Evolutionary conservation across 1,140 invertebrate species (phyloP).

Genomic region (Pararge aegeria): DNA sequence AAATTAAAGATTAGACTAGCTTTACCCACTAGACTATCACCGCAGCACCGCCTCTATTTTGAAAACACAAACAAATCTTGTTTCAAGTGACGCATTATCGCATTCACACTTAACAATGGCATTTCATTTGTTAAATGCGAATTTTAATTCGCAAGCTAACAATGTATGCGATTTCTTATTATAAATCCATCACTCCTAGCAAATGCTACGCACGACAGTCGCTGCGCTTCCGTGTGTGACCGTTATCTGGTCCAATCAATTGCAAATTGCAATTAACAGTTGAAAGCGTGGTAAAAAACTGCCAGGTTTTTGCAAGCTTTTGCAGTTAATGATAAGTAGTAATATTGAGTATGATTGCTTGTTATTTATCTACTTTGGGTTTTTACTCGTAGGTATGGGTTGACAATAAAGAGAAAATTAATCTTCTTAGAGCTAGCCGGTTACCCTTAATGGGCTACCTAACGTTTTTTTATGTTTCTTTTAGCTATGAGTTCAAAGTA

Average conservation of each 20-base stretch:
- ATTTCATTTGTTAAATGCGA: too few species aligned
- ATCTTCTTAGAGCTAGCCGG: too few species aligned
- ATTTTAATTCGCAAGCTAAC: conserved; percentile 4
- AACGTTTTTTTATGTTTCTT: too few species aligned
- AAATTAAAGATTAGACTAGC: too few species aligned
- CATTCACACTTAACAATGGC: too few species aligned
- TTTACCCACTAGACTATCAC: too few species aligned
- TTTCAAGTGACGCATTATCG: too few species aligned
- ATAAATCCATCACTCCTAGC: too few species aligned
- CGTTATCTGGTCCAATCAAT: conserved; percentile 38
- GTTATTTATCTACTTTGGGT: conserved; percentile 1
- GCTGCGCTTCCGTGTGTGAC: conserved; percentile 45
- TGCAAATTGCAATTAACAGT: conserved; percentile 44
- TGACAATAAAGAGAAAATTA: not conserved
- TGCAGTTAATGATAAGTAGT: conserved; percentile 20
- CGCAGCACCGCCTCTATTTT: too few species aligned
- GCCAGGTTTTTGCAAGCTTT: conserved; percentile 32
- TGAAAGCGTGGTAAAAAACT: conserved; percentile 46
- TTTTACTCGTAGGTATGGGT: not conserved
- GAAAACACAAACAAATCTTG: too few species aligned
- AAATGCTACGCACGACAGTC: conserved; percentile 11
- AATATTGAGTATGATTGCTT: not conserved
- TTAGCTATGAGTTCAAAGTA: too few species aligned
- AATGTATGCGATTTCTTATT: conserved; percentile 13
- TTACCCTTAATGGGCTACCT: too few species aligned